These are phyloP conservation scores for Cynoglossus semilaevis DNA, from an alignment of 2,113 vertebrate genomes.

Conservation along the genomic window DNA sequence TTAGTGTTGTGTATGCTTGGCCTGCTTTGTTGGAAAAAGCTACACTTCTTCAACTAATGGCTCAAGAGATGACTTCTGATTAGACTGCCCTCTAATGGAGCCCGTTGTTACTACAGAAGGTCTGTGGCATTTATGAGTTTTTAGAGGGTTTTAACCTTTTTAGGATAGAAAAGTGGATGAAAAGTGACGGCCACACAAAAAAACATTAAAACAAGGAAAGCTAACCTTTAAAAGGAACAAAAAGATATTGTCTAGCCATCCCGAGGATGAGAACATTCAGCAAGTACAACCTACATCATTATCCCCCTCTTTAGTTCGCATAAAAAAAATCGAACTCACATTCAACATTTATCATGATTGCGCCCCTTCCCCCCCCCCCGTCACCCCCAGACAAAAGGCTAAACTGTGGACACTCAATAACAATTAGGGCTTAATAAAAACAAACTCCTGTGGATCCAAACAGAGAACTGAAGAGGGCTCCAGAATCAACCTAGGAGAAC, in stretches of 20 bases:
- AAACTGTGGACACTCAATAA: constrained; percentile 61
- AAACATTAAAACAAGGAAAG: constrained; percentile 9
- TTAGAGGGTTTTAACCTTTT: too few species aligned
- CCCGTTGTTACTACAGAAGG: too few species aligned
- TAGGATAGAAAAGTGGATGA: too few species aligned
- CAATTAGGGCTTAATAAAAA: constrained; percentile 53
- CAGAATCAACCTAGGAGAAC: constrained; percentile 51
- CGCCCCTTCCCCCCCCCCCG: constrained; percentile 34
- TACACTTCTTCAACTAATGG: too few species aligned
- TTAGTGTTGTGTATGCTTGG: too few species aligned
- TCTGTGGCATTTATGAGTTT: too few species aligned
- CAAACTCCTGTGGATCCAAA: constrained; percentile 47
- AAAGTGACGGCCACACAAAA: constrained; percentile 15
- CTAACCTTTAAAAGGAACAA: constrained; percentile 21
- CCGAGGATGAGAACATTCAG: constrained; percentile 62
- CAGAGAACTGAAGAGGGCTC: constrained; percentile 41
- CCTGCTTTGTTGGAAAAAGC: too few species aligned
- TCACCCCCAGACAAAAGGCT: constrained; percentile 39
- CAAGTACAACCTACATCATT: constrained; percentile 29
- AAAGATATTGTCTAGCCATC: constrained; percentile 20
- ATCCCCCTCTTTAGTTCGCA: constrained; percentile 17
- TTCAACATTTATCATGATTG: constrained; percentile 60
- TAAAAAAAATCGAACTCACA: constrained; percentile 31
- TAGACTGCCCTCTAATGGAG: too few species aligned
- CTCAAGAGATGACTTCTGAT: too few species aligned